Conservation (phyloP, 2,888 invertebrate genomes). For the Ernsta delagoae region DNA sequence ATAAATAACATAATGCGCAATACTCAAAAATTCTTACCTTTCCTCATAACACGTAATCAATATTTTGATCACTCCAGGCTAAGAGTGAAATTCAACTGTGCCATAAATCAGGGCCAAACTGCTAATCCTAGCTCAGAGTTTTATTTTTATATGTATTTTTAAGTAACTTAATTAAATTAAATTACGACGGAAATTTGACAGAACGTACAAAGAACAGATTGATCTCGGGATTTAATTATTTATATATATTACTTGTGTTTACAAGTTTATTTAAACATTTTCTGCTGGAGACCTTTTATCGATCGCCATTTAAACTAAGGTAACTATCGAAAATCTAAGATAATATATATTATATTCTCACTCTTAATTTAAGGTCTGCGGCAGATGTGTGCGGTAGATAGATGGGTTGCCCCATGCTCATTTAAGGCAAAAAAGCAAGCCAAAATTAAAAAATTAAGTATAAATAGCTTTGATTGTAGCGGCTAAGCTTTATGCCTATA, state of each 20-base stretch:
- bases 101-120: too few relatives aligned
- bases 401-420: background rate
- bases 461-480: slow-evolving; percentile 15
- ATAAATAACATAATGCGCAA: background rate
- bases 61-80: background rate
- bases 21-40: slow-evolving; percentile 2
- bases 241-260: too few relatives aligned
- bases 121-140: background rate
- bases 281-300: too few relatives aligned
- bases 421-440: background rate
- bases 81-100: background rate
- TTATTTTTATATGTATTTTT: background rate
- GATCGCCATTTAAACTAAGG: background rate
- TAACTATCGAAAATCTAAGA: background rate
- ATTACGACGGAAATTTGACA: too few relatives aligned
- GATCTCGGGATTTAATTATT: too few relatives aligned
- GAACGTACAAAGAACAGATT: too few relatives aligned
- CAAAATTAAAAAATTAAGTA: slow-evolving; percentile 11
- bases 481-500: too few relatives aligned
- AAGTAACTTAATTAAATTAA: background rate
- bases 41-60: slow-evolving; percentile 1
- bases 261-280: too few relatives aligned
- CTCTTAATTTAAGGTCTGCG: background rate
- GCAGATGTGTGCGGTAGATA: too few relatives aligned
- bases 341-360: too few relatives aligned